Percentiles rank a stretch among this genome's conserved stretches.
These are phyloP conservation scores for Saturnia pavonia DNA, from an alignment of 2,888 invertebrate genomes.

Conservation along the genomic window DNA sequence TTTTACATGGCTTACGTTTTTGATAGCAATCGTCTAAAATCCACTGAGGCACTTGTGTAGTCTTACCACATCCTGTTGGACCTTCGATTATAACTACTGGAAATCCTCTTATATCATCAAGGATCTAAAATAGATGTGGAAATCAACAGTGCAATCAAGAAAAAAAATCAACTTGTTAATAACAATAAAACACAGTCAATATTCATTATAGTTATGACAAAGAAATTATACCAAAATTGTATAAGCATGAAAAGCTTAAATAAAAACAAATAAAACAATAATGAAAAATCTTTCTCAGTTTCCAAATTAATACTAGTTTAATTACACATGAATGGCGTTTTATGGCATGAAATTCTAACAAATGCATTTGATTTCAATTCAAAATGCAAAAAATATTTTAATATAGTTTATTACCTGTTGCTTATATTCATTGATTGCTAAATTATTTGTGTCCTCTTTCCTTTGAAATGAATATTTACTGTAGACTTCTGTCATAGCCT, in stretches of 20 bases:
- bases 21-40: conserved; percentile 90
- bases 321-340: neutral
- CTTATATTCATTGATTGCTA: conserved; percentile 66
- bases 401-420: conserved; percentile 45
- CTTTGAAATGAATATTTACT: conserved; percentile 69
- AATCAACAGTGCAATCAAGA: neutral
- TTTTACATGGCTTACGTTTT: conserved; percentile 87
- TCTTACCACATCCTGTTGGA: conserved; percentile 97
- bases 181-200: too few species aligned
- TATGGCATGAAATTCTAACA: neutral
- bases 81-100: conserved; percentile 94
- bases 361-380: neutral
- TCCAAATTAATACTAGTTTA: neutral
- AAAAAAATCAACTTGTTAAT: too few species aligned
- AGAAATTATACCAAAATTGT: too few species aligned
- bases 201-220: too few species aligned
- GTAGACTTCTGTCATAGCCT: conserved; percentile 70
- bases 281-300: too few species aligned
- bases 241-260: too few species aligned
- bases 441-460: conserved; percentile 61
- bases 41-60: conserved; percentile 94
- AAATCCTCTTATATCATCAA: conserved; percentile 84
- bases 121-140: conserved; percentile 76
- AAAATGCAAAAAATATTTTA: neutral
- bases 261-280: too few species aligned